phyloP scores from a whole-genome alignment of 2,888 invertebrate genomes.

The Trachelus tabidus region DNA sequence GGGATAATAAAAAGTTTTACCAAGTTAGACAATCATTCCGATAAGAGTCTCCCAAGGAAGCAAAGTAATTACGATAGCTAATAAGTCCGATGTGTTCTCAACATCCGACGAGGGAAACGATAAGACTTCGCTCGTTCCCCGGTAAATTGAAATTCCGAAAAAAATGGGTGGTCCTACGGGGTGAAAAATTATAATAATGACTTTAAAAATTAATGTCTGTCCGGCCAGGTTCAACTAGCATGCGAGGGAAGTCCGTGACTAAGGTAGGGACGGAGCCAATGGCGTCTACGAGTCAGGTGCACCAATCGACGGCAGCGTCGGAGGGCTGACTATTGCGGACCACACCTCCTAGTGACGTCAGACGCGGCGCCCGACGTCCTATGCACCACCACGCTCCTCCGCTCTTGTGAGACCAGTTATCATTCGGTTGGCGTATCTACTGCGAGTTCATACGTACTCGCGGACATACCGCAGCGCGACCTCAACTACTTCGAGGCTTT shows the following conservation, averaged over 20 bases:
- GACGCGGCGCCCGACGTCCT: constrained; percentile 20
- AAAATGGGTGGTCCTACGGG: constrained; percentile 1
- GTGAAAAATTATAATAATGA: constrained; percentile 51
- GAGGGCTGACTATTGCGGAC: constrained; percentile 24
- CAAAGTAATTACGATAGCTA: background rate
- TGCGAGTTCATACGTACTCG: constrained; percentile 28
- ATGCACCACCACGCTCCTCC: constrained; percentile 1
- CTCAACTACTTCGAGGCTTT: background rate
- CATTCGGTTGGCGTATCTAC: constrained; percentile 41
- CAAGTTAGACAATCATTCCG: background rate
- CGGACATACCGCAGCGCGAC: background rate
- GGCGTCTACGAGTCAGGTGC: constrained; percentile 10
- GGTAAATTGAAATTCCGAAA: constrained; percentile 4
- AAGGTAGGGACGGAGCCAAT: constrained; percentile 39
- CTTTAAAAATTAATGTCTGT: constrained; percentile 51
- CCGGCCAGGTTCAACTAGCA: constrained; percentile 22
- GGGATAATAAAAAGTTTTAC: background rate
- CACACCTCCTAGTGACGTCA: constrained; percentile 39
- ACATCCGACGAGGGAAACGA: background rate
- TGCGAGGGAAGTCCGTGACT: constrained; percentile 14
- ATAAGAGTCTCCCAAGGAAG: background rate
- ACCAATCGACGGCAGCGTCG: constrained; percentile 14
- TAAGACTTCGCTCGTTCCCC: background rate
- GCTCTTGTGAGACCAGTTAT: constrained; percentile 20
- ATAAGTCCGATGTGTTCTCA: background rate